phyloP scores from a whole-genome alignment of 2,113 vertebrate species.

The Channa argus region DNA sequence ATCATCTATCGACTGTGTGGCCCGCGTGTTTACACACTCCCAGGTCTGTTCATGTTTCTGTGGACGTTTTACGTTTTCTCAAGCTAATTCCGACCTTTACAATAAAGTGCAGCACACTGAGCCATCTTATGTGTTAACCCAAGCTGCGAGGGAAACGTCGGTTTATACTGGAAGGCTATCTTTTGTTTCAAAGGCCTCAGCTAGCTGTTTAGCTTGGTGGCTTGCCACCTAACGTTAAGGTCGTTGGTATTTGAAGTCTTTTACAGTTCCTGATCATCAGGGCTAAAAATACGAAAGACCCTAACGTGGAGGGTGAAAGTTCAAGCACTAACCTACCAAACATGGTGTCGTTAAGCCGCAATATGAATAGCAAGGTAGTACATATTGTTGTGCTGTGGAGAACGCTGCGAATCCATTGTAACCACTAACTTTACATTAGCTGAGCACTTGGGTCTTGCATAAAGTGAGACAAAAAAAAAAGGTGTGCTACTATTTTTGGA shows the following conservation, averaged over 20 bases:
- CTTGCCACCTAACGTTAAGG: slow-evolving; percentile 30
- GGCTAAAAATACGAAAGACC: too few species aligned
- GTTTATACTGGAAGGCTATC: neutral
- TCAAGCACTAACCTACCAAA: too few species aligned
- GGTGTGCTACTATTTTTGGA: slow-evolving; percentile 57
- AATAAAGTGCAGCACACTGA: fast-evolving
- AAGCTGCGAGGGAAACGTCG: neutral
- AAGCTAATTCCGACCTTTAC: fast-evolving
- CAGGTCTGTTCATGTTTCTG: slow-evolving; percentile 63
- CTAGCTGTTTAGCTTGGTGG: slow-evolving; percentile 46
- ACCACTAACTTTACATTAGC: neutral
- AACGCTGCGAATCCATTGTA: neutral
- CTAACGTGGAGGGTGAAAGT: neutral
- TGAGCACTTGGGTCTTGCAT: neutral
- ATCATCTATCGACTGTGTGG: slow-evolving; percentile 42
- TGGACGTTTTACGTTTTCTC: neutral
- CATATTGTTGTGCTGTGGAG: too few species aligned
- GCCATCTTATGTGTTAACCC: fast-evolving
- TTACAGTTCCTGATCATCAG: too few species aligned
- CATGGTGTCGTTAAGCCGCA: too few species aligned
- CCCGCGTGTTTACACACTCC: slow-evolving; percentile 77
- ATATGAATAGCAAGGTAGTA: too few species aligned
- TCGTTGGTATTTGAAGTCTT: too few species aligned
- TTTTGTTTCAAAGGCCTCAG: slow-evolving; percentile 24
- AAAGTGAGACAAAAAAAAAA: neutral